These are phyloP conservation scores for Drosophila cardini DNA, from an alignment of 1,140 invertebrate species.

Conservation along the genomic window DNA sequence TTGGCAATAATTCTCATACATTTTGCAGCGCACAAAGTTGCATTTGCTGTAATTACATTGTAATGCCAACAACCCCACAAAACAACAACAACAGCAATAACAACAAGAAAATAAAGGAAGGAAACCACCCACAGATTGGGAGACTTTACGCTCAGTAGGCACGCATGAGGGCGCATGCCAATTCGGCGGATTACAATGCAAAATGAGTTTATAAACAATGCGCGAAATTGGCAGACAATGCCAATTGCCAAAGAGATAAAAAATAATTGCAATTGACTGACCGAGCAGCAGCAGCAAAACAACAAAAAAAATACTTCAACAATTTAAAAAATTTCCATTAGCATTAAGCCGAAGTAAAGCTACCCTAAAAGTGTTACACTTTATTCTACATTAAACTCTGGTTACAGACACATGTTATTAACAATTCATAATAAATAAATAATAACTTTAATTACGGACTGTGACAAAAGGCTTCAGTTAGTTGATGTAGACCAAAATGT, in stretches of 20 bases:
- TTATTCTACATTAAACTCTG: background rate
- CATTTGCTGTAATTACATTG: slow-evolving; percentile 78
- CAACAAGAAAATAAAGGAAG: too few relatives aligned
- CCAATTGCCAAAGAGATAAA: slow-evolving; percentile 71
- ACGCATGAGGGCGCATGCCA: slow-evolving; percentile 68
- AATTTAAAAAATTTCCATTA: background rate
- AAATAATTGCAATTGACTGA: slow-evolving; percentile 78
- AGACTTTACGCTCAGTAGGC: slow-evolving; percentile 62
- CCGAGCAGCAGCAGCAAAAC: slow-evolving; percentile 8
- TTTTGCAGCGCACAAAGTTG: slow-evolving; percentile 70
- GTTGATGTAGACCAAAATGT: background rate
- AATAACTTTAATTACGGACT: background rate
- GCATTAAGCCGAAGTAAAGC: slow-evolving; percentile 6
- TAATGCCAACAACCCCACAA: slow-evolving; percentile 47
- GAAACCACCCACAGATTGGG: slow-evolving; percentile 14
- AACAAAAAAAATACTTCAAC: slow-evolving; percentile 14
- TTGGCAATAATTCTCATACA: slow-evolving; percentile 58
- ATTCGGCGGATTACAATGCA: slow-evolving; percentile 77
- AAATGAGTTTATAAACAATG: slow-evolving; percentile 82
- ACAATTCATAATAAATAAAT: background rate
- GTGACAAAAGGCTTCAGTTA: background rate
- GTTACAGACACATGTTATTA: background rate
- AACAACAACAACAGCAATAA: too few relatives aligned
- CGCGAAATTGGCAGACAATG: slow-evolving; percentile 43
- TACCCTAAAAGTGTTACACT: slow-evolving; percentile 24